A percentile compares a stretch with the other conserved stretches of the same genome.
Evolutionary conservation across 2,113 vertebrate genomes (phyloP).

Genomic region (Asarcornis scutulata): DNA sequence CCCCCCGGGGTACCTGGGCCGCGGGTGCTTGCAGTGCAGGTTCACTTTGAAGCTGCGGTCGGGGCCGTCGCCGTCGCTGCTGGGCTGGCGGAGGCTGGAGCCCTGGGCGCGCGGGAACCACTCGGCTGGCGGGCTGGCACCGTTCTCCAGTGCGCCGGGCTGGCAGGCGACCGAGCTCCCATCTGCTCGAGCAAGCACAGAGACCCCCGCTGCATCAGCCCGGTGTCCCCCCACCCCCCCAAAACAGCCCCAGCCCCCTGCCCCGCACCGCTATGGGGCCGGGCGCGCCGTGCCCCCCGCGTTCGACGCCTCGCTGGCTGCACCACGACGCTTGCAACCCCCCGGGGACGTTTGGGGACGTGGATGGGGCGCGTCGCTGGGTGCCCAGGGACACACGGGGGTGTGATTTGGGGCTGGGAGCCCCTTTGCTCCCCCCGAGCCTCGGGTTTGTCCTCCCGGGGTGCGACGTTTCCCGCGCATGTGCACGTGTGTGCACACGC

Average conservation of each 20-base stretch:
- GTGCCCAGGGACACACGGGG: neutral
- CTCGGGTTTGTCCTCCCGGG: neutral
- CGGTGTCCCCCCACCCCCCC: no score
- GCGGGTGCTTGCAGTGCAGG: conserved; percentile 54
- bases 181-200: conserved; percentile 76
- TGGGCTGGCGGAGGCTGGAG: conserved; percentile 45
- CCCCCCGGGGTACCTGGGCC: conserved; percentile 55
- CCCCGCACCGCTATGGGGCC: no score
- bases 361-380: no score
- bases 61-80: conserved; percentile 31
- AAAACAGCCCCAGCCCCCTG: neutral
- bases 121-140: conserved; percentile 72
- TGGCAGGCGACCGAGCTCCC: conserved; percentile 78
- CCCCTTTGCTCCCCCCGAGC: neutral
- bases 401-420: neutral
- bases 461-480: neutral
- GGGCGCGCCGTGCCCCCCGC: neutral
- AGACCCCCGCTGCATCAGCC: neutral
- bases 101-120: conserved; percentile 55
- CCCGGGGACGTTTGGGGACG: neutral
- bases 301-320: rapidly evolving
- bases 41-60: conserved; percentile 70
- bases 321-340: neutral
- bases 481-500: neutral
- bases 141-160: conserved; percentile 75